phyloP scores from a whole-genome alignment of 2,888 invertebrate genomes.

The Drosophila diplacantha region DNA sequence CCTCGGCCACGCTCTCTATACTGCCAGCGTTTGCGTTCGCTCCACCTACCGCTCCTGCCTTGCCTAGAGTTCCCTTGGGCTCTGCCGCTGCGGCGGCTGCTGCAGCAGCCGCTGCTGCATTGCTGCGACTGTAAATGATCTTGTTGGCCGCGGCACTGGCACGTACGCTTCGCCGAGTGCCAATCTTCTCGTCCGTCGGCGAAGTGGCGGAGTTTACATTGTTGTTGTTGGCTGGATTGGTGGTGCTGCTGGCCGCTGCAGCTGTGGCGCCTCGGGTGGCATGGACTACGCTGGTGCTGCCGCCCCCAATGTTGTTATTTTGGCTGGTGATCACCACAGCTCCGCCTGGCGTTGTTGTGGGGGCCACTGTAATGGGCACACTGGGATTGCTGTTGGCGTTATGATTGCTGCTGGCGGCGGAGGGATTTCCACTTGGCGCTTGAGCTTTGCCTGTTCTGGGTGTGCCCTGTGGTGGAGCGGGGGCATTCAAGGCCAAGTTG shows the following conservation, averaged over 20 bases:
- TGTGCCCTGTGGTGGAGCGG: constrained; percentile 25
- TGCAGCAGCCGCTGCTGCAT: constrained; percentile 65
- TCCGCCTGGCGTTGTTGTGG: constrained; percentile 26
- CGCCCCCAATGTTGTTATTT: constrained; percentile 23
- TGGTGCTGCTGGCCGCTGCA: constrained; percentile 42
- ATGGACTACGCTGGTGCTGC: constrained; percentile 52
- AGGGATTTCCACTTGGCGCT: constrained; percentile 5
- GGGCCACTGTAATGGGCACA: constrained; percentile 9
- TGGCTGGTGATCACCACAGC: constrained; percentile 16
- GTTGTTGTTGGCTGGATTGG: constrained; percentile 30
- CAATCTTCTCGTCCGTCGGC: constrained; percentile 78
- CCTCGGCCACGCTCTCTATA: constrained; percentile 71
- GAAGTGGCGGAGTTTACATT: constrained; percentile 49
- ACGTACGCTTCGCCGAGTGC: constrained; percentile 80
- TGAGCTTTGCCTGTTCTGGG: constrained; percentile 49
- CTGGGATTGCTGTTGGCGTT: constrained; percentile 26
- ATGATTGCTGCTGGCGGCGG: constrained; percentile 33
- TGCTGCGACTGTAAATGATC: constrained; percentile 76
- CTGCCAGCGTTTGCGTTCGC: constrained; percentile 57
- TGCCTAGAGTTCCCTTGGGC: constrained; percentile 46
- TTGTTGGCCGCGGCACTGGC: constrained; percentile 76
- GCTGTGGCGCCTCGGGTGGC: constrained; percentile 68
- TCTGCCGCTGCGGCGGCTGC: constrained; percentile 62
- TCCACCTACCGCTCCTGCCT: constrained; percentile 18
- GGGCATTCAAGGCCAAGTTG: constrained; percentile 24